Percentiles rank a stretch among this genome's conserved stretches.
These are phyloP conservation scores for Enteromius trimaculatus DNA, from an alignment of 2,797 vertebrate species.

Conservation along the genomic window DNA sequence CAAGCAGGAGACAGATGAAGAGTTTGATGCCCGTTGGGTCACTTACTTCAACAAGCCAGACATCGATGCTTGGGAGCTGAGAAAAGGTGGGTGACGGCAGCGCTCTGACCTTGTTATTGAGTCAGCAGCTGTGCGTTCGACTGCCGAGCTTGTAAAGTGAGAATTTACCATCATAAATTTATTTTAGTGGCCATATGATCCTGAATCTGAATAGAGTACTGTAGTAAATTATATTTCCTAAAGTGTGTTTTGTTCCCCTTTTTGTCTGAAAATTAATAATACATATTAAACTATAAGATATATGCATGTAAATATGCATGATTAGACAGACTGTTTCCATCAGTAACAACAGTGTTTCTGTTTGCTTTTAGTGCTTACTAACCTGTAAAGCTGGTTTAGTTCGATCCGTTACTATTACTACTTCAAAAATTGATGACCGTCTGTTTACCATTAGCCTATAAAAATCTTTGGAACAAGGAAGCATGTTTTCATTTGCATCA, in stretches of 20 bases:
- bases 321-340: background rate
- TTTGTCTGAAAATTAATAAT: background rate
- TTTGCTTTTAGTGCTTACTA: background rate
- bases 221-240: background rate
- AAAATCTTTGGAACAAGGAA: background rate
- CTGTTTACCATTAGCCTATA: background rate
- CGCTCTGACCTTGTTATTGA: background rate
- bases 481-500: background rate
- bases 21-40: conserved; percentile 98
- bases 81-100: conserved; percentile 82
- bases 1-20: conserved; percentile 92
- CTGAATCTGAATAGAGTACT: background rate
- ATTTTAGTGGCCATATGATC: background rate
- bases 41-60: conserved; percentile 97
- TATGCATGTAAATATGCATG: too few relatives aligned
- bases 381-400: conserved; percentile 20
- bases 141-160: background rate
- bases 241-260: background rate
- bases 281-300: too few relatives aligned
- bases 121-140: background rate
- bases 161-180: background rate
- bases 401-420: background rate
- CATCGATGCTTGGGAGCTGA: conserved; percentile 96
- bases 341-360: background rate
- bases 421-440: background rate